phyloP scores from a whole-genome alignment of 2,113 vertebrate species.

The Paraplagusia blochii region DNA sequence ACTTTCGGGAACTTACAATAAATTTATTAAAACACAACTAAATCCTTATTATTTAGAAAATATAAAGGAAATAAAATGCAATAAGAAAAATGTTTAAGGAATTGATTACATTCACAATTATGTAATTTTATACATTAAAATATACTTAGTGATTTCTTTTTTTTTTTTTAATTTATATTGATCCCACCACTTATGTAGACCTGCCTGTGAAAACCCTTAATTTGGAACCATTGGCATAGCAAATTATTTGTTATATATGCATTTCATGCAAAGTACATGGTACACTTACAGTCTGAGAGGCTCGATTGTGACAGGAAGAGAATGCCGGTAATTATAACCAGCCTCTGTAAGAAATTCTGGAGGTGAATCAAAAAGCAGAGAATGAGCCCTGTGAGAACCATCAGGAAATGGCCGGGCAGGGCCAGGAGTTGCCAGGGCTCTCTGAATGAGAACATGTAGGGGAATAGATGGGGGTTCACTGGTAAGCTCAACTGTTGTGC shows the following conservation, averaged over 20 bases:
- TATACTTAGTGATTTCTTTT: too few relatives aligned
- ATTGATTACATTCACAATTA: too few relatives aligned
- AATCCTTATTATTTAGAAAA: too few relatives aligned
- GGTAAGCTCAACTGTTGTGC: constrained; percentile 68
- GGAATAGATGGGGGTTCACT: constrained; percentile 78
- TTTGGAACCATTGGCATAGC: too few relatives aligned
- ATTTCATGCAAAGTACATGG: not conserved
- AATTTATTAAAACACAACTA: too few relatives aligned
- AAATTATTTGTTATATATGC: not conserved
- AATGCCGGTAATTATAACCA: constrained; percentile 65
- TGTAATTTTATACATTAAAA: too few relatives aligned
- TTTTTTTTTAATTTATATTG: too few relatives aligned
- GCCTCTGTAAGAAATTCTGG: constrained; percentile 64
- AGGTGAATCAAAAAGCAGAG: constrained; percentile 82
- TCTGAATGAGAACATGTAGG: constrained; percentile 90
- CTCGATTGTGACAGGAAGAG: constrained; percentile 90
- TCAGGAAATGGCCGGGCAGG: constrained; percentile 72
- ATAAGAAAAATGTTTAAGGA: too few relatives aligned
- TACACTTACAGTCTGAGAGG: constrained; percentile 94
- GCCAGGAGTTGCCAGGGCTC: constrained; percentile 83
- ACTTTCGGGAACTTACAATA: too few relatives aligned
- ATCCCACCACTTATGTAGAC: too few relatives aligned
- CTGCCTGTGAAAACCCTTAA: too few relatives aligned
- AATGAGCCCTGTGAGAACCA: constrained; percentile 85
- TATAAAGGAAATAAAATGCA: too few relatives aligned